Percentiles rank a stretch among this genome's conserved stretches.
Conservation (phyloP, 2,888 invertebrate species). For the Allophyes oxyacanthae region DNA sequence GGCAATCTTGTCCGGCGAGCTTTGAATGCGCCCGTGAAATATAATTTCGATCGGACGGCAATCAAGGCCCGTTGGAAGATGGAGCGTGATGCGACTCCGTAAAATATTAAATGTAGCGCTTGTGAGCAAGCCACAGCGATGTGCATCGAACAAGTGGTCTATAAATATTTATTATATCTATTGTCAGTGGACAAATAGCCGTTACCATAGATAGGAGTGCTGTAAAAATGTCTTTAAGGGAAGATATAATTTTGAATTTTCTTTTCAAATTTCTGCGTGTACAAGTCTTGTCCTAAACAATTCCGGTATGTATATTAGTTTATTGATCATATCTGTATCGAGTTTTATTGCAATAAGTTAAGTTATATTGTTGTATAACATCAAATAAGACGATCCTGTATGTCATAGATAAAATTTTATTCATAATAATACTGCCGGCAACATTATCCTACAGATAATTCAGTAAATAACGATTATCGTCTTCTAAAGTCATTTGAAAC, state of each 20-base stretch:
- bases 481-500: too few species aligned
- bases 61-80: constrained; percentile 88
- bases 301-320: too few species aligned
- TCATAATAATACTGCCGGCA: too few species aligned
- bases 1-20: constrained; percentile 83
- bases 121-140: constrained; percentile 60
- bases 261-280: constrained; percentile 4
- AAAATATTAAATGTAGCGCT: constrained; percentile 84
- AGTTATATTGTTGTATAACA: too few species aligned
- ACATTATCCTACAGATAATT: too few species aligned
- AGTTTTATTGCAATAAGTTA: too few species aligned
- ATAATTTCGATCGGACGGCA: constrained; percentile 89
- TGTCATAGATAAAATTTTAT: too few species aligned
- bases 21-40: constrained; percentile 88
- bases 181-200: constrained; percentile 51
- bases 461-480: too few species aligned
- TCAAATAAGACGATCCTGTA: too few species aligned
- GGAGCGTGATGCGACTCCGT: constrained; percentile 86
- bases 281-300: neutral
- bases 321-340: too few species aligned
- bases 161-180: constrained; percentile 61
- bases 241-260: constrained; percentile 16
- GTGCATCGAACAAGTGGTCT: constrained; percentile 63
- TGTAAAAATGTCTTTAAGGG: constrained; percentile 17
- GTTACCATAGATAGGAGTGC: constrained; percentile 11